Evolutionary conservation across 2,113 vertebrate genomes (phyloP), one percentile per base, ranked within the genome.

Genomic region (Oncorhynchus nerka): DNA sequence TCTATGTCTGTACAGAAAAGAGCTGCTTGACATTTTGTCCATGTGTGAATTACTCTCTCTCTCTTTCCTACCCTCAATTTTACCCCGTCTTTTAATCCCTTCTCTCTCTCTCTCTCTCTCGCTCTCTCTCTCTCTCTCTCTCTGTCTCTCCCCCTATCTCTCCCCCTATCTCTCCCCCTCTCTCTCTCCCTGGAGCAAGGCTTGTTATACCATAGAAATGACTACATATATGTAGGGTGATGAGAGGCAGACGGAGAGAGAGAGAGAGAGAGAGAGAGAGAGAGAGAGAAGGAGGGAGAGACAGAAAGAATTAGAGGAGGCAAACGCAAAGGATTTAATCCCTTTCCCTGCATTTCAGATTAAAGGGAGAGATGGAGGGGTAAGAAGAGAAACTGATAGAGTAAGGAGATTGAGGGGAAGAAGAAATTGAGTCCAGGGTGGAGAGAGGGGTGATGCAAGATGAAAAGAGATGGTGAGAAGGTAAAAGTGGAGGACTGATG

Each of bases 311-410:
- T 90, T 90, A 86, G 78, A 85, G 20, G 70, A 75, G 49, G 76
- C 65, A 76, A 88, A 88, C 19, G 34, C 75, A 81, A 68, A 24
- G 57, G 79, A 74, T 80, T 89, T 91, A 91, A 91, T 92, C 88
- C 76, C 39, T 51, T 90, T 92, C 88, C 77, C 45, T 55, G 66
- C 48, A 73, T 84, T 83, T 91, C 61, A 86, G 90, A 93, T 93
- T 93, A 90, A 85, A 89, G 74, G 59, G 24, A 28, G 71, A 82
- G 51, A 86, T 59, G 34, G 59, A 70, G 61, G 48, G 71, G 61
- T 12, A 75, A 75, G 68, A 70, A 78, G 19, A 32, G 51, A 51
- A 64, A 71, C 51, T 30, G 48, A 65, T 15, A 75, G 2, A 77
- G 49, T 4, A 19, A 32, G 67, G 22, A 48, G 39, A 72, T 48